These are phyloP conservation scores for Miichthys miiuy DNA, from an alignment of 2,797 vertebrate species.

Conservation along the genomic window DNA sequence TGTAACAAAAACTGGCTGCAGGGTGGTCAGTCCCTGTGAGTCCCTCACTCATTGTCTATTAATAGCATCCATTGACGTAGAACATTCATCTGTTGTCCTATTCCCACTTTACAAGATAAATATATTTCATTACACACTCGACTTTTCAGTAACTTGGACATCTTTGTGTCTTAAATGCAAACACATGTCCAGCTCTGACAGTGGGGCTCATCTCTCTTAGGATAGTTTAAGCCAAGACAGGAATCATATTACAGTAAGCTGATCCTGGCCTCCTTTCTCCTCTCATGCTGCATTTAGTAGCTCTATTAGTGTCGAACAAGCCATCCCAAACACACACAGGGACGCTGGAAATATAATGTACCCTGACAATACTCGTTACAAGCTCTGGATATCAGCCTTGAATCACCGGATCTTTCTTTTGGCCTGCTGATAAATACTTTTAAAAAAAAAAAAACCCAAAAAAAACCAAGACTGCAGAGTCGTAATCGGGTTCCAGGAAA, in stretches of 20 bases:
- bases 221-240: background rate
- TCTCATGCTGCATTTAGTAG: constrained; percentile 25
- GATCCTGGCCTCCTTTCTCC: constrained; percentile 44
- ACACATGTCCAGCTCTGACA: constrained; percentile 7
- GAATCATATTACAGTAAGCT: constrained; percentile 69
- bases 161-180: background rate
- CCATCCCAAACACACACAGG: constrained; percentile 4
- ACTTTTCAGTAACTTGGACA: too few relatives aligned
- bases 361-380: constrained; percentile 26
- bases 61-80: too few relatives aligned
- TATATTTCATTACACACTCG: background rate
- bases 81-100: too few relatives aligned
- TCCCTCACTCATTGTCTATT: background rate
- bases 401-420: background rate
- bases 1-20: constrained; percentile 9
- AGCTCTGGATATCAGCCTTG: constrained; percentile 8
- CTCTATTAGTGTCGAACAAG: constrained; percentile 15
- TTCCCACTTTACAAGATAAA: background rate
- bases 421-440: constrained; percentile 5
- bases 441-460: background rate
- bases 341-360: constrained; percentile 9
- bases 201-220: background rate
- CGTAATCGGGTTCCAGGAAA: constrained; percentile 41
- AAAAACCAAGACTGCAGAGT: constrained; percentile 1
- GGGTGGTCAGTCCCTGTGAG: background rate